phyloP scores from a whole-genome alignment of 2,113 vertebrate species.

The Hemiscyllium ocellatum region DNA sequence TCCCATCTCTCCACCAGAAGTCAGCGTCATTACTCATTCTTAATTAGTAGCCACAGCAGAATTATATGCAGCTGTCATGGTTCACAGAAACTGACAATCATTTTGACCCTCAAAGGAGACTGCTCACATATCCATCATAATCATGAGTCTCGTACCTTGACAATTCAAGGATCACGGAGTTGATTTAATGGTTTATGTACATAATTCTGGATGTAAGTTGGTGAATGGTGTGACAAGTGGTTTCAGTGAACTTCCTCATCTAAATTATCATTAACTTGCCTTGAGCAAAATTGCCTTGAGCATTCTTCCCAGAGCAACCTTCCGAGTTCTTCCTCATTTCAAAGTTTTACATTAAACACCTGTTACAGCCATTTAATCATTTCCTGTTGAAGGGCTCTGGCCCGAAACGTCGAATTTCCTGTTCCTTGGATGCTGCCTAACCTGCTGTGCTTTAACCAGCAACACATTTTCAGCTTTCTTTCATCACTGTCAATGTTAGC shows the following conservation, averaged over 20 bases:
- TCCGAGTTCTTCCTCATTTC: not conserved
- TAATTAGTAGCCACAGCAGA: not conserved
- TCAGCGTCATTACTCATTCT: not conserved
- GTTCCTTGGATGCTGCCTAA: too few species aligned
- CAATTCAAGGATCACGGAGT: constrained; percentile 10
- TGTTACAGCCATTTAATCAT: not conserved
- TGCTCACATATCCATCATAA: not conserved
- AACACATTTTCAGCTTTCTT: too few species aligned
- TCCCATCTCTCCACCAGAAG: not conserved
- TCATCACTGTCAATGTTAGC: not conserved
- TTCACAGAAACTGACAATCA: constrained; percentile 11
- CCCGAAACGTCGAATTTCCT: too few species aligned
- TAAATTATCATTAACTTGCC: constrained; percentile 21
- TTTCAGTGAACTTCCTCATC: not conserved
- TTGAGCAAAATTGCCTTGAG: too few species aligned
- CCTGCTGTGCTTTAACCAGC: too few species aligned
- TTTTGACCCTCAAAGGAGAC: not conserved
- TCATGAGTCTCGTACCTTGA: not conserved
- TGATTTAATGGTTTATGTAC: not conserved
- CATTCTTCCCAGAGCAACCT: too few species aligned
- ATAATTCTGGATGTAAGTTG: not conserved
- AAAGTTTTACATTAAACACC: constrained; percentile 15
- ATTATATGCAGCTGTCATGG: not conserved
- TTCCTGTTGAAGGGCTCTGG: too few species aligned
- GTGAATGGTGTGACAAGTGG: not conserved